These are phyloP conservation scores for Passer domesticus DNA, from an alignment of 2,113 vertebrate species.

Conservation along the genomic window DNA sequence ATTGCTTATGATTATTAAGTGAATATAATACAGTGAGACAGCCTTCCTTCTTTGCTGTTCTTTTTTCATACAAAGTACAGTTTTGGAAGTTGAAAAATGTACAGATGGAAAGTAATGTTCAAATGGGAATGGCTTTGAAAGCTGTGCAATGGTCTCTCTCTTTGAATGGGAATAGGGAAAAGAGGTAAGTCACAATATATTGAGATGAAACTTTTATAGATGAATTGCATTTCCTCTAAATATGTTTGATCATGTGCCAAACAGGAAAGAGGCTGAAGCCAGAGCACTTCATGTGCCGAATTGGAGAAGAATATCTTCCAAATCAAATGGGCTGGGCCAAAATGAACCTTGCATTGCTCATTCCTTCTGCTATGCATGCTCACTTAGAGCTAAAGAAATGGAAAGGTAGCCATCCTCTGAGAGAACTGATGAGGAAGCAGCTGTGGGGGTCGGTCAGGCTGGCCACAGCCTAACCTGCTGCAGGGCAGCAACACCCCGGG, in stretches of 20 bases:
- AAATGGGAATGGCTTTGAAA: not conserved
- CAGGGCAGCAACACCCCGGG: fast-evolving
- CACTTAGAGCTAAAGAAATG: not conserved
- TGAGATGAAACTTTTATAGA: not conserved
- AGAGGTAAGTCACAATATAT: not conserved
- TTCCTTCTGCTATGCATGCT: not conserved
- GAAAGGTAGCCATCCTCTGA: not conserved
- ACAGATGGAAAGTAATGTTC: not conserved
- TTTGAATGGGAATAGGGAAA: not conserved
- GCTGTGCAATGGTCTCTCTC: not conserved
- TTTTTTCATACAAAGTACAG: not conserved
- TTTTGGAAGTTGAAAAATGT: constrained; percentile 6
- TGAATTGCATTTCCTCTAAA: constrained; percentile 8
- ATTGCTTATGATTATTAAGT: constrained; percentile 21
- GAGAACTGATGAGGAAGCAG: not conserved
- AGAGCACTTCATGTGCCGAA: not conserved
- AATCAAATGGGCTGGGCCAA: not conserved
- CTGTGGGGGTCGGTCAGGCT: fast-evolving
- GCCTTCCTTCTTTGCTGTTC: not conserved
- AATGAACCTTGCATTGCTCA: not conserved
- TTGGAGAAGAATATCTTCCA: not conserved
- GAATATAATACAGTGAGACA: constrained; percentile 21
- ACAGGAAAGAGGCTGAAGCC: not conserved
- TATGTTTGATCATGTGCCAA: not conserved
- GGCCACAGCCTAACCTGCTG: not conserved